phyloP scores from a whole-genome alignment of 2,888 invertebrate genomes.

The Ectobius pallidus region DNA sequence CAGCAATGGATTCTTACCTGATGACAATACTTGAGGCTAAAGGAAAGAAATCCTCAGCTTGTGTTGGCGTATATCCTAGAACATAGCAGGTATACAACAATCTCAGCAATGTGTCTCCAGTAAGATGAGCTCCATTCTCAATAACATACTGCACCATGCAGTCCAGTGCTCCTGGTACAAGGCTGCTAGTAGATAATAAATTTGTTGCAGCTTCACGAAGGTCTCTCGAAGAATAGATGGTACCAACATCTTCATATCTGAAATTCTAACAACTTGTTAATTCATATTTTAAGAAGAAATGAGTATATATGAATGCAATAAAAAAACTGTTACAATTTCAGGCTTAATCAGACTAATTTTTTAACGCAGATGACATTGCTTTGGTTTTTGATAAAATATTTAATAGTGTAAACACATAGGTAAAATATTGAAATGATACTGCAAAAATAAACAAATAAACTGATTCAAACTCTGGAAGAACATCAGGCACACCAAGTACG shows the following conservation, averaged over 20 bases:
- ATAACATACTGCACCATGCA: slow-evolving; percentile 55
- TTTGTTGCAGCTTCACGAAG: slow-evolving; percentile 57
- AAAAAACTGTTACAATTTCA: too few relatives aligned
- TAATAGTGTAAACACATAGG: too few relatives aligned
- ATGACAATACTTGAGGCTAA: slow-evolving; percentile 55
- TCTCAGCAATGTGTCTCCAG: slow-evolving; percentile 61
- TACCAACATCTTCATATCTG: slow-evolving; percentile 46
- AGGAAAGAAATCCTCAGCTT: slow-evolving; percentile 52
- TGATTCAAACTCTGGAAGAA: too few relatives aligned
- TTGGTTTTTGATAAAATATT: too few relatives aligned
- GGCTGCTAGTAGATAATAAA: slow-evolving; percentile 54
- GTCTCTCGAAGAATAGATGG: slow-evolving; percentile 55
- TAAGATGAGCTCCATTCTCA: slow-evolving; percentile 54
- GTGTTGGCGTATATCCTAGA: slow-evolving; percentile 59
- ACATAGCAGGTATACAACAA: slow-evolving; percentile 58
- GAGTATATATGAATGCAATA: too few relatives aligned
- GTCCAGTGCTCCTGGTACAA: slow-evolving; percentile 42
- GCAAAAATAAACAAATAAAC: too few relatives aligned
- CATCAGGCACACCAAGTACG: too few relatives aligned
- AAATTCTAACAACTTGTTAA: neutral
- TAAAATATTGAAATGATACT: too few relatives aligned
- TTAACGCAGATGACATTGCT: too few relatives aligned
- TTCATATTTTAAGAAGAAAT: too few relatives aligned
- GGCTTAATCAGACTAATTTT: too few relatives aligned
- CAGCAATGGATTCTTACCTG: too few relatives aligned